Conservation (phyloP, 2,113 vertebrate species). For the Anoplopoma fimbria region DNA sequence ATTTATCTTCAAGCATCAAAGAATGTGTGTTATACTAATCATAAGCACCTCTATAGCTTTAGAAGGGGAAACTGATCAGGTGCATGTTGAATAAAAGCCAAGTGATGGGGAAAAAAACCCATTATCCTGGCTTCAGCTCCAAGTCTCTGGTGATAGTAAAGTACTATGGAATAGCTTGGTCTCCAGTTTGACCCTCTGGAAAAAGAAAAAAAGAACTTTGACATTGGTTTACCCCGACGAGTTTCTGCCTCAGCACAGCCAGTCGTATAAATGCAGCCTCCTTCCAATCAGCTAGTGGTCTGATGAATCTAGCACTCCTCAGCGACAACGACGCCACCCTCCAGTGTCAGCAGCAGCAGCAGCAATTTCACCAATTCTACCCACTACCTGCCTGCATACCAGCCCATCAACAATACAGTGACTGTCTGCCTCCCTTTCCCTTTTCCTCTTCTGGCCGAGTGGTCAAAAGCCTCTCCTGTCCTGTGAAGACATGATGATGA, state of each 20-base stretch:
- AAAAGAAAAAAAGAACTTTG: background rate
- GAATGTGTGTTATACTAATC: slow-evolving; percentile 10
- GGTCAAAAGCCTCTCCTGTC: background rate
- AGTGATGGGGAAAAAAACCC: background rate
- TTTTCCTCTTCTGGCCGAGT: too few species aligned
- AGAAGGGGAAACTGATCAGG: background rate
- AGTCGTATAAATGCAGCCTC: background rate
- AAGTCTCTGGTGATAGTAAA: background rate
- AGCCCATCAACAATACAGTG: slow-evolving; percentile 21
- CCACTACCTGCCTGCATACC: slow-evolving; percentile 14
- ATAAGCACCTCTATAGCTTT: background rate
- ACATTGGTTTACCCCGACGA: background rate
- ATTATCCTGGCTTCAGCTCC: background rate
- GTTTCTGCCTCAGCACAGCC: background rate
- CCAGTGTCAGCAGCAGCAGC: background rate
- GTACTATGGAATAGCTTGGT: background rate
- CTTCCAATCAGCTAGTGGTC: background rate
- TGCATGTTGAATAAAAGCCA: background rate
- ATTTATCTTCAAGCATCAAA: background rate
- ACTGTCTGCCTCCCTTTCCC: background rate
- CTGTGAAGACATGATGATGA: slow-evolving; percentile 31
- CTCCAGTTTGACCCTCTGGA: background rate
- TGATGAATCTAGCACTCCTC: background rate
- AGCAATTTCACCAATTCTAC: slow-evolving; percentile 17
- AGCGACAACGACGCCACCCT: background rate